These are phyloP conservation scores for Aurelia aurita DNA, from an alignment of 30 jellyfish, hydroid and myxozoan genomes.

Conservation along the genomic window DNA sequence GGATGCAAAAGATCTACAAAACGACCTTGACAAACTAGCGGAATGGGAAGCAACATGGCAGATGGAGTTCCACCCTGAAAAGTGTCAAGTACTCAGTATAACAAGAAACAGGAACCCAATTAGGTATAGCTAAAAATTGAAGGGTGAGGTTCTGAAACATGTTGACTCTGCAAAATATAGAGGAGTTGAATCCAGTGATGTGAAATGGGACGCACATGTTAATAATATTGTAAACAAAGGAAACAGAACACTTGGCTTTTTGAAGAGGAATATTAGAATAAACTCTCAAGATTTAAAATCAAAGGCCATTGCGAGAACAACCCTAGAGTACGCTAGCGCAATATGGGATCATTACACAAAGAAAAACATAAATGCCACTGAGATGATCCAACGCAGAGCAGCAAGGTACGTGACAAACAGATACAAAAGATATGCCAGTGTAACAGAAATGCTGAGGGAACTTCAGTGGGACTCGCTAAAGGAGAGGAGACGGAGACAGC, in stretches of 20 bases:
- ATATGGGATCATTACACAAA: constrained; percentile 36
- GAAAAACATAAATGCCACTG: constrained; percentile 21
- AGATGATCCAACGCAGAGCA: constrained; percentile 57
- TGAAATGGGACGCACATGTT: too few species aligned
- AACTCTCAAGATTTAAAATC: constrained; percentile 10
- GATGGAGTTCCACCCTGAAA: constrained; percentile 66
- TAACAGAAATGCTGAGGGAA: constrained; percentile 5
- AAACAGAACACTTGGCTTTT: constrained; percentile 18
- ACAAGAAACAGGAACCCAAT: constrained; percentile 23
- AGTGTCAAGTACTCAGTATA: constrained; percentile 25
- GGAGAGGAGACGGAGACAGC: constrained; percentile 31
- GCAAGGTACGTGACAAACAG: constrained; percentile 41
- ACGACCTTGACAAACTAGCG: constrained; percentile 21
- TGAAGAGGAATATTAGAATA: constrained; percentile 6
- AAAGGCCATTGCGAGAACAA: constrained; percentile 29
- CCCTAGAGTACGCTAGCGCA: constrained; percentile 38
- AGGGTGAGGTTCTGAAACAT: constrained; percentile 39
- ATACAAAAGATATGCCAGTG: constrained; percentile 40
- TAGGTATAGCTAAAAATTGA: background rate
- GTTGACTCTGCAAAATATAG: constrained; percentile 36
- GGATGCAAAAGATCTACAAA: constrained; percentile 36
- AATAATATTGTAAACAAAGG: constrained; percentile 15
- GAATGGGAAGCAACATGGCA: constrained; percentile 42
- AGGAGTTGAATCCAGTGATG: background rate
- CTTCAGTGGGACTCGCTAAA: constrained; percentile 16